Conservation (phyloP, 1,140 invertebrate species). For the Diorhabda carinulata region DNA sequence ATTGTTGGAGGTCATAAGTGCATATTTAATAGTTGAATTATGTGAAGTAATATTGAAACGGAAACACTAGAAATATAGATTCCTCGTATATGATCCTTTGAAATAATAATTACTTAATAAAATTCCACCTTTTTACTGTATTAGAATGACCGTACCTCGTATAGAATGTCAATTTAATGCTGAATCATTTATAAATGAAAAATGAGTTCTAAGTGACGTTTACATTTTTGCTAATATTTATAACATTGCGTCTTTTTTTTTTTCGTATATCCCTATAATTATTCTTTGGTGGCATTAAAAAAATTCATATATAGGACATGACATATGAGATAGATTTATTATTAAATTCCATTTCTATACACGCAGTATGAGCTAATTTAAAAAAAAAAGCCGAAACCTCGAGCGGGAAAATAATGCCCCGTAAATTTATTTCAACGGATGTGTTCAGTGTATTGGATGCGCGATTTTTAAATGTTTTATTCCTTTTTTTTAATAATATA, state of each 20-base stretch:
- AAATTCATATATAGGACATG: slow-evolving; percentile 13
- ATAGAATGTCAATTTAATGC: neutral
- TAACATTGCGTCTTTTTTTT: neutral
- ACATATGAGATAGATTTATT: slow-evolving; percentile 28
- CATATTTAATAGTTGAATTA: too few relatives aligned
- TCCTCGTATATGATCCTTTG: too few relatives aligned
- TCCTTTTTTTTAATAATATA: slow-evolving; percentile 24
- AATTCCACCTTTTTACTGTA: too few relatives aligned
- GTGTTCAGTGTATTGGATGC: slow-evolving; percentile 32
- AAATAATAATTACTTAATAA: too few relatives aligned
- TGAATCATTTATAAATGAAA: slow-evolving; percentile 35
- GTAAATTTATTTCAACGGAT: slow-evolving; percentile 32
- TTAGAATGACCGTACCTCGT: too few relatives aligned
- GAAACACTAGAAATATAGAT: too few relatives aligned
- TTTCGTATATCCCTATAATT: neutral
- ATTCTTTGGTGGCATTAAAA: neutral
- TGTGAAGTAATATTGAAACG: too few relatives aligned
- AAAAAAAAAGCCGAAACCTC: slow-evolving; percentile 29
- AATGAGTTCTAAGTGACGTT: slow-evolving; percentile 33
- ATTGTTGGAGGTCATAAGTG: too few relatives aligned
- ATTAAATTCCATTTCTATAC: slow-evolving; percentile 34
- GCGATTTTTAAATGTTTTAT: slow-evolving; percentile 30
- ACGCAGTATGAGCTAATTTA: slow-evolving; percentile 29
- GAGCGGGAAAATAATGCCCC: slow-evolving; percentile 6
- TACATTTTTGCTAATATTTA: slow-evolving; percentile 14